phyloP scores from a whole-genome alignment of 1,140 invertebrate genomes.

The Drosophila ercepeae region DNA sequence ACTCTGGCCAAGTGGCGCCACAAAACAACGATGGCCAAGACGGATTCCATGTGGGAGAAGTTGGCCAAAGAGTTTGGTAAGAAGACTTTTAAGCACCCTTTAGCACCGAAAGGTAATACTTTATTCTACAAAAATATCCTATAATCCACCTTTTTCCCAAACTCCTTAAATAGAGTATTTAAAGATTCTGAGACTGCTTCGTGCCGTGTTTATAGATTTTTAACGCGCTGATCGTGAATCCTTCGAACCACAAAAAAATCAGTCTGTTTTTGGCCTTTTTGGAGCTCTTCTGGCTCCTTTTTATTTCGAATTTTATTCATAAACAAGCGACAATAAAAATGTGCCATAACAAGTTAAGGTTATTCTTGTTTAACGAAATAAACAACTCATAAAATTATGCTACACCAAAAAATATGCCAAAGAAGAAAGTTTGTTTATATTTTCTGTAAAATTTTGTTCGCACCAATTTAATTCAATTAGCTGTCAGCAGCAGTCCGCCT shows the following conservation, averaged over 20 bases:
- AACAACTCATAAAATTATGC: conserved; percentile 75
- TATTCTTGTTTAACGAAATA: conserved; percentile 75
- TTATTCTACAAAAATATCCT: too few species aligned
- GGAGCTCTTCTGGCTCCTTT: conserved; percentile 1
- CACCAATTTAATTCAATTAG: conserved; percentile 80
- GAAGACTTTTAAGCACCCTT: neutral
- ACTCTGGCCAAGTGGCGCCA: conserved; percentile 54
- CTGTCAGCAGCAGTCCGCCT: conserved; percentile 56
- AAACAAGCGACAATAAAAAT: conserved; percentile 67
- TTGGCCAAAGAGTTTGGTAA: neutral
- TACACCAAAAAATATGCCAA: conserved; percentile 31
- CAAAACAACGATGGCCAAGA: neutral
- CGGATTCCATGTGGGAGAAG: conserved; percentile 8
- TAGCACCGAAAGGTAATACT: too few species aligned
- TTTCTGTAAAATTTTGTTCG: conserved; percentile 68
- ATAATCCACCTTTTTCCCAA: too few species aligned
- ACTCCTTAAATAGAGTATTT: conserved; percentile 1
- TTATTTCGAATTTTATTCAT: conserved; percentile 46
- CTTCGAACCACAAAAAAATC: conserved; percentile 37
- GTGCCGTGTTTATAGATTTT: conserved; percentile 62
- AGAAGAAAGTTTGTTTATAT: conserved; percentile 62
- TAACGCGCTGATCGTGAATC: conserved; percentile 64
- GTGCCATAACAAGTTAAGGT: conserved; percentile 58
- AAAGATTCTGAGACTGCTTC: conserved; percentile 6
- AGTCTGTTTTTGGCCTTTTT: conserved; percentile 5